Base-by-base conservation (phyloP, 2,888 invertebrate species). In the Thumatha senex region DNA sequence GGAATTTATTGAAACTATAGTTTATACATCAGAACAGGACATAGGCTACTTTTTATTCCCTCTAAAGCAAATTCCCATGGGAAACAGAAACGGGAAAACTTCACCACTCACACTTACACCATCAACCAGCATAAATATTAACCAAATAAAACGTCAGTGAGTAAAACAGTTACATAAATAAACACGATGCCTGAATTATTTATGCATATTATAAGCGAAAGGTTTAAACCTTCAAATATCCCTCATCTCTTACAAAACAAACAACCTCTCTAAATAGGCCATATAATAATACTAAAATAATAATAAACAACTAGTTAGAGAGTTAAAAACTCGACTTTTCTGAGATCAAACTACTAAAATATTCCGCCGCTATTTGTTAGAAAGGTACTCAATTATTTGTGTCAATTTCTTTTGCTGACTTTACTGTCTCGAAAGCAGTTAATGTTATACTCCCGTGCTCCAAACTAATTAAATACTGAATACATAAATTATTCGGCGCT, bases 301-400 rank as follows among this genome's bases (percentile, higher is more conserved):
- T 8, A 44, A 44, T 36, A 44, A 44, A 29, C 24, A 44, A 35
- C 29, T 29, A 44, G 34, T 44, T 44, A 29, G 24, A 35, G 29
- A 36, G 35, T 29, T 43, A n/a, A 14, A 34, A 36, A 44, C 29
- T 7, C 0, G 13, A 13, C 29, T 8, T 10, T 11, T 11, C 14
- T n/a, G 15, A 44, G 33, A 12, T 43, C 42, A 43, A 43, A 33
- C 33, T 34, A 33, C 42, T 43, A 34, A n/a, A 43, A 18, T 18
- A 43, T 43, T 34, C 42, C 9, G 9, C 7, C 18, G 18, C 33
- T n/a, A 43, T 43, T 40, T 43, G 18, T 4, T 33, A 43, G 13
- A 18, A 33, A 34, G 33, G 9, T 12, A 12, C 12, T 12, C 11
- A 34, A 43, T 18, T 43, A 43, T 34, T 34, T 43, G 18, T n/a